phyloP scores from a whole-genome alignment of 2,113 vertebrate genomes.

The Archocentrus centrarchus region DNA sequence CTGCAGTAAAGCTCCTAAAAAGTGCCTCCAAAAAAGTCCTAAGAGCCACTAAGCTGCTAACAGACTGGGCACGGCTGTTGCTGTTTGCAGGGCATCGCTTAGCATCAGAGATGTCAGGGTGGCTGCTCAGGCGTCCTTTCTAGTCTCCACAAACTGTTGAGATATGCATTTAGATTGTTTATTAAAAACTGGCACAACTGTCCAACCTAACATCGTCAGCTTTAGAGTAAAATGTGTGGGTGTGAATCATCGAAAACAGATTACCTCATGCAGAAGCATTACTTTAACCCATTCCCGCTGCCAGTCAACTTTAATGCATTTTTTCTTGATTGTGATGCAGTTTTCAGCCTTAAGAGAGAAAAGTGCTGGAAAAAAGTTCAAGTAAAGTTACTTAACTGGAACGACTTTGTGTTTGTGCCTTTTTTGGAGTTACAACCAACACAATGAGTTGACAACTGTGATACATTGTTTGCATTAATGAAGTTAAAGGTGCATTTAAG shows the following conservation, averaged over 20 bases:
- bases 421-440: neutral
- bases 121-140: neutral
- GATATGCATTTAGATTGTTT: neutral
- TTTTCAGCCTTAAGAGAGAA: neutral
- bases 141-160: neutral
- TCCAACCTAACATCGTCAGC: slow-evolving; percentile 10
- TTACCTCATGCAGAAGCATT: neutral
- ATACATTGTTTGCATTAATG: neutral
- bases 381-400: neutral
- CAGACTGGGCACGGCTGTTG: slow-evolving; percentile 45
- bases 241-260: neutral
- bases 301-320: neutral
- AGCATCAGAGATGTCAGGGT: slow-evolving; percentile 11
- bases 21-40: slow-evolving; percentile 71
- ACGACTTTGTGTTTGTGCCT: neutral
- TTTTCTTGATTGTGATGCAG: neutral
- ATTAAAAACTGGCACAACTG: neutral
- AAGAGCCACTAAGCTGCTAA: slow-evolving; percentile 76
- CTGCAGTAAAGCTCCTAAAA: slow-evolving; percentile 76
- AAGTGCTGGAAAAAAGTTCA: neutral
- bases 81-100: slow-evolving; percentile 24
- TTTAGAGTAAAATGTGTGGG: neutral
- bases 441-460: neutral
- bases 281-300: neutral
- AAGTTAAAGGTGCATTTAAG: slow-evolving; percentile 13